Base-by-base conservation (phyloP, 1,140 invertebrate genomes). In the Anastrepha obliqua region DNA sequence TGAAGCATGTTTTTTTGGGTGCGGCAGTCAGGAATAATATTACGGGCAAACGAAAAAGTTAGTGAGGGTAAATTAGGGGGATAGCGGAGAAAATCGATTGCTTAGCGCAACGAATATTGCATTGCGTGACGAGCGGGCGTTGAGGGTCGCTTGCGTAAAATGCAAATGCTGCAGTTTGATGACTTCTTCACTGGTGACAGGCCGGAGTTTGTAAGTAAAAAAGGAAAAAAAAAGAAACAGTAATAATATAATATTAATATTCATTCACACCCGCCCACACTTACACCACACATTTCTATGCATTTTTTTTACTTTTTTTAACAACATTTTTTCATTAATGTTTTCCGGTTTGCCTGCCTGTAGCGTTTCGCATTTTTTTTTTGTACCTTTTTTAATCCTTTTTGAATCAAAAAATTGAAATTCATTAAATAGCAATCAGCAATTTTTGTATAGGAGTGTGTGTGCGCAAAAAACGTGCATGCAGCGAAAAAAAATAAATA, bases 351-450 rank as follows among this genome's bases (percentile, higher is more conserved):
- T 55, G 51, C 6, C 51, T 47, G 42, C 65, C 13, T 67, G 39
- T 67, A 39, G 13, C 3, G n/a, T n/a, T n/a, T n/a, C n/a, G n/a
- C n/a, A n/a, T 64, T 64, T 64, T 8, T 8, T 6, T 39, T 67
- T 64, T 67, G 39, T 67, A 1, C 29, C 65, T 39, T 67, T 67
- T 62, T 74, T 44, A 74, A 47, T 47, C 44, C 44, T 74, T 74
- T 44, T 4, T 47, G 29, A 74, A 55, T 55, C 51, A 11, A 74
- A 74, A 47, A 74, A 74, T 74, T 44, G 15, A 74, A 74, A 47
- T 74, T 74, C 39, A 74, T 47, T 74, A 74, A 74, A 74, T 47
- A 74, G 15, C 67, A 74, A 74, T 47, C 44, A 74, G 67, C 42
- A 74, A 2, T 17, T 74, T 74, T 74, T 47, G 15, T n/a, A 29